Percentiles rank a stretch among this genome's conserved stretches.
phyloP scores from a whole-genome alignment of 2,797 vertebrate genomes.

The Rachycentron canadum region DNA sequence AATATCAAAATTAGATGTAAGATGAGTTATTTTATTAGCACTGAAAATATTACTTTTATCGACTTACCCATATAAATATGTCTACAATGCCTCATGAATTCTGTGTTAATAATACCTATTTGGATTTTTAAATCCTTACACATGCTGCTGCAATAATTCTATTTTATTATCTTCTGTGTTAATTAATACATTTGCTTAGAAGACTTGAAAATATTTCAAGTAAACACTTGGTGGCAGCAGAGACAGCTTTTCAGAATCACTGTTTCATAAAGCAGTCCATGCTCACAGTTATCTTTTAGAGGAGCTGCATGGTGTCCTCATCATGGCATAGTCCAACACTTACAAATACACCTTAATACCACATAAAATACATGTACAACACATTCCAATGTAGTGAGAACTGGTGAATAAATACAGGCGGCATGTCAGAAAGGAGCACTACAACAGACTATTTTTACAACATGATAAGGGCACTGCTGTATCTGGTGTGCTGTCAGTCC shows the following conservation, averaged over 20 bases:
- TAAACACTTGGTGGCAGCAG: constrained; percentile 68
- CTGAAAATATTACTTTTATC: not conserved
- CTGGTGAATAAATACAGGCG: constrained; percentile 18
- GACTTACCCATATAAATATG: not conserved
- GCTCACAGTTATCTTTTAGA: not conserved
- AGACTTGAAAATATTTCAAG: not conserved
- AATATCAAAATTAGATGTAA: not conserved
- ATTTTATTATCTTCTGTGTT: too few species aligned
- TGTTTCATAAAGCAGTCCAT: not conserved
- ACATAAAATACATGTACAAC: constrained; percentile 5
- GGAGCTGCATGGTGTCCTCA: not conserved
- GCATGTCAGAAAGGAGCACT: constrained; percentile 1
- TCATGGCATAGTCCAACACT: not conserved
- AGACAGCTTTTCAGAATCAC: not conserved
- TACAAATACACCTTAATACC: constrained; percentile 10
- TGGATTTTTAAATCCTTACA: not conserved
- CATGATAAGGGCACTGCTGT: constrained; percentile 13
- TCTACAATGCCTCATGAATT: not conserved
- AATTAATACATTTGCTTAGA: not conserved
- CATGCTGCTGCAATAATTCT: too few species aligned
- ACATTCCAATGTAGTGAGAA: constrained; percentile 53
- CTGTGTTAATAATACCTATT: not conserved
- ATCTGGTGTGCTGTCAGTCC: constrained; percentile 15
- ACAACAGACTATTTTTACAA: constrained; percentile 26
- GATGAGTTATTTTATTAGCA: not conserved